Base-by-base conservation (phyloP, 2,113 vertebrate species). In the Polyodon spathula region DNA sequence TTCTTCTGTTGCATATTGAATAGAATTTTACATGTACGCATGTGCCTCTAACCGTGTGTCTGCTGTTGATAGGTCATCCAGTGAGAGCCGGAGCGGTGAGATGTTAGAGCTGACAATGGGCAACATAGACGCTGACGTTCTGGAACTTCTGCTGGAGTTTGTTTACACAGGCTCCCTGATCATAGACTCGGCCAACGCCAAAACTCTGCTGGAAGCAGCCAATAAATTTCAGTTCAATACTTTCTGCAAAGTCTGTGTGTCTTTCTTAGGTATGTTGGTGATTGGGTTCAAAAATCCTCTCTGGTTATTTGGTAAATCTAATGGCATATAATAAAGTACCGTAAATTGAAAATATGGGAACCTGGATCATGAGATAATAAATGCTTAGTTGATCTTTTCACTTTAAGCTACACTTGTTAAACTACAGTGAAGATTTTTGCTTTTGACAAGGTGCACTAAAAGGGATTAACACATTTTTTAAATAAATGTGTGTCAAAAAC, bases 171-270 rank as follows among this genome's bases (percentile, higher is more conserved):
- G 96, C 58, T 98, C 94, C 44, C 88, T 99, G 80, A 92, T 97
- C 81, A 98, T 98, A 75, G 92, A 97, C 79, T 92, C 96, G 0
- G 93, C 91, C 81, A 98, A 98, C 7, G 96, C 96, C 80, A 97
- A 98, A 86, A 97, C 94, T 1, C 88, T 98, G 17, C 88, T 99
- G 76, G 96, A 98, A 76, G 93, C 94, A 0, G 95, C 95, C 83
- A 97, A 92, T 92, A 97, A 95, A 82, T 98, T 99, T 81, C 95
- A 97, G 85, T 98, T 99, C 82, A 96, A 92, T 80, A 98, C 94
- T 64, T 99, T 99, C 85, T 98, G 95, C 77, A 97, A 95, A 92
- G 93, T 99, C 85, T 98, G 96, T 15, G 87, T 97, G 71, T 97
- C 96, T 1, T 98, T 99, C 75, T 78, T 97, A 63, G 94, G 96